A percentile compares a stretch with the other conserved stretches of the same genome.
phyloP scores from a whole-genome alignment of 1,140 invertebrate genomes.

The Ooceraea biroi region DNA sequence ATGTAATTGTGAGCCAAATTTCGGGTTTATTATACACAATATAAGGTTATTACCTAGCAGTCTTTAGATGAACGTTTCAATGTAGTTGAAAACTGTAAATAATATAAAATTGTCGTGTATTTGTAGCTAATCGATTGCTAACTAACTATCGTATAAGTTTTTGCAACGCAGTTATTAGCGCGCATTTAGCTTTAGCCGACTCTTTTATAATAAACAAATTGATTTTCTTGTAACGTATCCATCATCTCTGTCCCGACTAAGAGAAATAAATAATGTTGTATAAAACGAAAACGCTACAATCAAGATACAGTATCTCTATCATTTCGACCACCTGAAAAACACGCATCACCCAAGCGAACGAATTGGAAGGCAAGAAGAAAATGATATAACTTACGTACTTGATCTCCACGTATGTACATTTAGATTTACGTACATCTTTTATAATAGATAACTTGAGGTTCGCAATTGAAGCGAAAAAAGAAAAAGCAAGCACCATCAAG shows the following conservation, averaged over 20 bases:
- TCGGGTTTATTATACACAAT: background rate
- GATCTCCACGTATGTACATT: constrained; percentile 33
- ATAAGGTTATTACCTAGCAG: background rate
- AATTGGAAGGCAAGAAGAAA: too few relatives aligned
- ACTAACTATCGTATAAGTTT: constrained; percentile 55
- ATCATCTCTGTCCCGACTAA: background rate
- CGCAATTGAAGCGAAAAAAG: too few relatives aligned
- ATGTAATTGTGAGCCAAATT: background rate
- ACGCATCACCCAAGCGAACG: too few relatives aligned
- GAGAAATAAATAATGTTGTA: background rate
- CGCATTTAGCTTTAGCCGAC: constrained; percentile 52
- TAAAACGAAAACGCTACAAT: background rate
- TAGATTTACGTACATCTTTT: too few relatives aligned
- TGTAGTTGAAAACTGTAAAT: constrained; percentile 28
- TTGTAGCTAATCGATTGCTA: constrained; percentile 22
- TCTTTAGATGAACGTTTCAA: too few relatives aligned
- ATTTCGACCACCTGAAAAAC: background rate
- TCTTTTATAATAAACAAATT: constrained; percentile 52
- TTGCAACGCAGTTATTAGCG: constrained; percentile 47
- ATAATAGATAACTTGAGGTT: too few relatives aligned
- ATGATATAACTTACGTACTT: too few relatives aligned
- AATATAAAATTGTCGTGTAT: constrained; percentile 23
- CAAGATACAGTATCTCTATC: constrained; percentile 11
- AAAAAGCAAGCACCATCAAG: too few relatives aligned
- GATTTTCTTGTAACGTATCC: background rate